A percentile compares a stretch with the other conserved stretches of the same genome.
These are phyloP conservation scores for Tamias sibiricus DNA, from an alignment of 2,113 vertebrate species.

Conservation along the genomic window DNA sequence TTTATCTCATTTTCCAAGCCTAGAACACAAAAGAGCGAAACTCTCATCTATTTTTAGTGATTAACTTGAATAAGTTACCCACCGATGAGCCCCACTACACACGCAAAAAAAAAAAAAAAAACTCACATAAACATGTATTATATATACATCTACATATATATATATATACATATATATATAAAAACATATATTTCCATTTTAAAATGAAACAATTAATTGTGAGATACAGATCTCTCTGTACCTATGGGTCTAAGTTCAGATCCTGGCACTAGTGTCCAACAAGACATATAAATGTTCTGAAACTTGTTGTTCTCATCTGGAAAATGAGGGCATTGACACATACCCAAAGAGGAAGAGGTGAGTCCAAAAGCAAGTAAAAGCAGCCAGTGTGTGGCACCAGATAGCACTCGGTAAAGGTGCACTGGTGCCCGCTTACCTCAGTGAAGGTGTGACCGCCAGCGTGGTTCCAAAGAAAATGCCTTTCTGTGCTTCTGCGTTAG, in stretches of 20 bases:
- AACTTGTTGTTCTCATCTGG: background rate
- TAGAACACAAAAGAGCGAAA: background rate
- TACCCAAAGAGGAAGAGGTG: background rate
- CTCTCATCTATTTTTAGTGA: background rate
- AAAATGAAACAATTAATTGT: background rate
- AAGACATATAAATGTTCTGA: background rate
- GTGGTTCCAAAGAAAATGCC: background rate
- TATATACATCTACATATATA: too few relatives aligned
- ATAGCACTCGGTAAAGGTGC: background rate
- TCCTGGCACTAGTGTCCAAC: background rate
- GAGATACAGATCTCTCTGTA: background rate
- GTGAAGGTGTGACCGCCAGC: background rate
- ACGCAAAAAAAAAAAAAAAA: rapidly evolving
- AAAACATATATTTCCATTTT: too few relatives aligned
- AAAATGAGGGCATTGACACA: background rate
- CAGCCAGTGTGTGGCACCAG: background rate
- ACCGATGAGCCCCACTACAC: background rate
- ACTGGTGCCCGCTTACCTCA: background rate
- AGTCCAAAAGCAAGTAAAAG: background rate
- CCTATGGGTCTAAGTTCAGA: background rate
- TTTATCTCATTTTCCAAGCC: background rate
- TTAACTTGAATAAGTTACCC: background rate
- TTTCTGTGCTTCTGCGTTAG: slow-evolving; percentile 1
- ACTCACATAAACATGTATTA: too few relatives aligned
- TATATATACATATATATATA: too few relatives aligned